These are phyloP conservation scores for Neofelis nebulosa DNA, from an alignment of 2,113 vertebrate species.

Conservation along the genomic window DNA sequence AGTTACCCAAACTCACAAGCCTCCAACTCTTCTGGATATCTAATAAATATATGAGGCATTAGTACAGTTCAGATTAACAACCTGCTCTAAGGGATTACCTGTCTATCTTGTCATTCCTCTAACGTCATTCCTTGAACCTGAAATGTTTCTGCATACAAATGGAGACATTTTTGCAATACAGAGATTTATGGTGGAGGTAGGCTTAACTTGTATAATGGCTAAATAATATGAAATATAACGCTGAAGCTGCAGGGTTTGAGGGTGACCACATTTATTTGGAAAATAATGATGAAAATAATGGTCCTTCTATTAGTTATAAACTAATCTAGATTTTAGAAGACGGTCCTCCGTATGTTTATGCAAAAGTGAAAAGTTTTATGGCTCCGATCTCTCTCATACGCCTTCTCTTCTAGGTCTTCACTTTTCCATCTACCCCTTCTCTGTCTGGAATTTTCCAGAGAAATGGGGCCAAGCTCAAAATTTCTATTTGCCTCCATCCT, in stretches of 20 bases:
- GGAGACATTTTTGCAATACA: not conserved
- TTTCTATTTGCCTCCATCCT: not conserved
- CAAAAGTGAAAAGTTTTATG: not conserved
- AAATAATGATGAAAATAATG: not conserved
- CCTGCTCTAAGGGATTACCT: not conserved
- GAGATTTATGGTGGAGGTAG: not conserved
- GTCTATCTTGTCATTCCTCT: not conserved
- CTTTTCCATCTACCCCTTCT: not conserved
- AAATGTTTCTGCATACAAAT: not conserved
- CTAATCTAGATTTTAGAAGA: not conserved
- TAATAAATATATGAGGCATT: not conserved
- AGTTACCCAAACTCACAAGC: not conserved
- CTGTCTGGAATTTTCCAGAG: slow-evolving; percentile 31
- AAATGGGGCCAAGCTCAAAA: not conserved
- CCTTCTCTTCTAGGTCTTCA: not conserved
- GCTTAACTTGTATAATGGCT: not conserved
- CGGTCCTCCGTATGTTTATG: not conserved
- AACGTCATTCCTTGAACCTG: not conserved
- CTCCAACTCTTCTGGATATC: not conserved
- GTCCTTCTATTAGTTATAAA: not conserved
- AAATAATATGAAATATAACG: not conserved
- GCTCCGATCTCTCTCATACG: not conserved
- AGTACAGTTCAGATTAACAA: not conserved
- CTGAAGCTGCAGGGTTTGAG: not conserved
- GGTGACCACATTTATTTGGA: not conserved